phyloP scores from a whole-genome alignment of 2,113 vertebrate species.

The Psittacula cyanocephala region DNA sequence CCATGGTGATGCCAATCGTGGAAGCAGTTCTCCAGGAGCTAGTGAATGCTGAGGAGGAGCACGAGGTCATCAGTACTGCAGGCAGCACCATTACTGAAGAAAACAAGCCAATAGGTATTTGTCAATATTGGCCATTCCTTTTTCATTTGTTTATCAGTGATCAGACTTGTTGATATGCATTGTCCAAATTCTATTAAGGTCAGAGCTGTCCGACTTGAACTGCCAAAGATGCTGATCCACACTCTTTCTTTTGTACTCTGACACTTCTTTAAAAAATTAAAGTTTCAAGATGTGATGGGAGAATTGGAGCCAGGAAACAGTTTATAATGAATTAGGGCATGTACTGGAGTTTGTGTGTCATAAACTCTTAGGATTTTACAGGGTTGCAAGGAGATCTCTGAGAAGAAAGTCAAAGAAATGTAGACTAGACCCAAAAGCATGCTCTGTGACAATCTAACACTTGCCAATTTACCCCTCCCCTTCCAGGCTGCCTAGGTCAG shows the following conservation, averaged over 20 bases:
- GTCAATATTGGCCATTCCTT: neutral
- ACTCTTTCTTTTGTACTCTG: neutral
- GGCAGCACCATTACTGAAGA: conserved; percentile 63
- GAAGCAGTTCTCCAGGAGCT: conserved; percentile 97
- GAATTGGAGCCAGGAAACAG: neutral
- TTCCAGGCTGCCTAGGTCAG: neutral
- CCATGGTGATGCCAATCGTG: conserved; percentile 99
- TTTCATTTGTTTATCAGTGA: neutral
- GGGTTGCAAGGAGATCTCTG: neutral
- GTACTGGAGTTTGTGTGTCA: neutral
- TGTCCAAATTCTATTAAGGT: fast-evolving
- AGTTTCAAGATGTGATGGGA: neutral
- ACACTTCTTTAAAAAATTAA: neutral
- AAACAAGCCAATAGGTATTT: conserved; percentile 70
- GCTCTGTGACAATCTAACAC: neutral
- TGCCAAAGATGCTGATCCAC: neutral
- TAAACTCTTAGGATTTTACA: neutral
- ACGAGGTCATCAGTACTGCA: conserved; percentile 64
- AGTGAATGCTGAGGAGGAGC: conserved; percentile 83
- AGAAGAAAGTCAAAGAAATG: neutral
- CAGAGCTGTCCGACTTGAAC: neutral
- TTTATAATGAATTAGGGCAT: neutral
- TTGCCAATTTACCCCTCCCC: neutral
- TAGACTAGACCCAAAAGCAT: neutral
- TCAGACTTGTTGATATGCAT: fast-evolving